These are phyloP conservation scores for Meleagris gallopavo DNA, from an alignment of 2,113 vertebrate species.

Conservation along the genomic window DNA sequence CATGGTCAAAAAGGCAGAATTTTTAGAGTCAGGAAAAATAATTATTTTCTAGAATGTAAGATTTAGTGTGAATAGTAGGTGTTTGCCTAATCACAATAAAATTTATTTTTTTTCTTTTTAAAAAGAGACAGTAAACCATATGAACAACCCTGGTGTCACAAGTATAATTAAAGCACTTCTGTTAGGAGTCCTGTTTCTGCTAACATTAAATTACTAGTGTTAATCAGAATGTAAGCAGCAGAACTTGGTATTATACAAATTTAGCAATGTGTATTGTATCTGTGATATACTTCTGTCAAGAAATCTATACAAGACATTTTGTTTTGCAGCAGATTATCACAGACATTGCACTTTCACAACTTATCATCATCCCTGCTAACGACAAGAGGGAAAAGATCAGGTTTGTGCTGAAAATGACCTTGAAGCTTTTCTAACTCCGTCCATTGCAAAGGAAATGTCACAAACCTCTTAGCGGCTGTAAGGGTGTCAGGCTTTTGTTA, in stretches of 20 bases:
- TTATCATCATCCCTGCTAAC: not conserved
- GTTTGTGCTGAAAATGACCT: not conserved
- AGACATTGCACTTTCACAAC: not conserved
- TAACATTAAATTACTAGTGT: not conserved
- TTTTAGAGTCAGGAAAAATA: not conserved
- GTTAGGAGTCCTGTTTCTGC: not conserved
- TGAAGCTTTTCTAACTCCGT: not conserved
- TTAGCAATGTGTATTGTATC: not conserved
- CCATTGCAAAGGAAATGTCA: not conserved
- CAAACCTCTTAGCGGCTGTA: not conserved
- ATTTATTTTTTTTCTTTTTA: not conserved
- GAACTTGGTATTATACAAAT: not conserved
- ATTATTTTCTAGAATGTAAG: not conserved
- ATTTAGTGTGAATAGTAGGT: not conserved
- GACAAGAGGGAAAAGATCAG: not conserved
- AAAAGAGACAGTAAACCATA: not conserved
- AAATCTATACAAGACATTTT: not conserved
- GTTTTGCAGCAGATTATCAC: not conserved
- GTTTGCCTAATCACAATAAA: not conserved
- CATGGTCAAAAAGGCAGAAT: not conserved
- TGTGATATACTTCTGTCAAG: not conserved
- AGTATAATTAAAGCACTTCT: not conserved
- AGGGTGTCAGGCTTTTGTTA: not conserved
- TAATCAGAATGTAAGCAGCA: not conserved
- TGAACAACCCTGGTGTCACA: fast-evolving